These are phyloP conservation scores for Bradynema listronoti DNA, from an alignment of 1,140 invertebrate species.

Conservation along the genomic window DNA sequence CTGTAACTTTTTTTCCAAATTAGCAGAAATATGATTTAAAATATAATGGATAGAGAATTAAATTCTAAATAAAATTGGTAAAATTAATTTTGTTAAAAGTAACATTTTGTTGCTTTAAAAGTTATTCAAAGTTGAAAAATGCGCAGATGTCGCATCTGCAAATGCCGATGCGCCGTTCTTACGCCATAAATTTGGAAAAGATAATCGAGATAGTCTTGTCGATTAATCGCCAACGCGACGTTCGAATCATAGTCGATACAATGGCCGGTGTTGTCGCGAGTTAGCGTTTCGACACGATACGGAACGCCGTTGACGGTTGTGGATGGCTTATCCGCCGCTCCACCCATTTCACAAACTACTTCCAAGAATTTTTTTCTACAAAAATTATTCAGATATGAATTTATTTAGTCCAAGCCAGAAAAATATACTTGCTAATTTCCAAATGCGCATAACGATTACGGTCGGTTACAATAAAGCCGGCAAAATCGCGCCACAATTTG, in stretches of 20 bases:
- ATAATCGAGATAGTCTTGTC: constrained; percentile 34
- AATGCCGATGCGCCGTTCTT: too few relatives aligned
- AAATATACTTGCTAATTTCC: constrained; percentile 31
- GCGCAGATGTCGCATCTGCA: too few relatives aligned
- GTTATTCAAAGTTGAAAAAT: too few relatives aligned
- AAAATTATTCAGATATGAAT: constrained; percentile 10
- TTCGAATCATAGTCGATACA: constrained; percentile 11
- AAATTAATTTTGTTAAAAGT: too few relatives aligned
- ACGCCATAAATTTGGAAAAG: constrained; percentile 26
- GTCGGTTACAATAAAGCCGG: constrained; percentile 38
- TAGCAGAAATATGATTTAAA: too few relatives aligned
- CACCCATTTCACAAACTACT: neutral
- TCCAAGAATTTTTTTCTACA: constrained; percentile 20
- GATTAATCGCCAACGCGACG: constrained; percentile 12
- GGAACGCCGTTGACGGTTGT: neutral
- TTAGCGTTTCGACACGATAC: neutral
- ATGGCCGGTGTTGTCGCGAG: neutral
- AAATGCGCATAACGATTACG: constrained; percentile 33
- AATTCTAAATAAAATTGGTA: too few relatives aligned
- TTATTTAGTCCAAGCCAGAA: too few relatives aligned
- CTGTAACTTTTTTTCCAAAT: too few relatives aligned
- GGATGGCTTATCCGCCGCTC: neutral
- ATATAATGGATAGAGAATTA: too few relatives aligned
- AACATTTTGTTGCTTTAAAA: too few relatives aligned
- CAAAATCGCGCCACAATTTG: constrained; percentile 35